Evolutionary conservation across 2,113 vertebrate genomes (phyloP).

Genomic region (Sciurus niger): DNA sequence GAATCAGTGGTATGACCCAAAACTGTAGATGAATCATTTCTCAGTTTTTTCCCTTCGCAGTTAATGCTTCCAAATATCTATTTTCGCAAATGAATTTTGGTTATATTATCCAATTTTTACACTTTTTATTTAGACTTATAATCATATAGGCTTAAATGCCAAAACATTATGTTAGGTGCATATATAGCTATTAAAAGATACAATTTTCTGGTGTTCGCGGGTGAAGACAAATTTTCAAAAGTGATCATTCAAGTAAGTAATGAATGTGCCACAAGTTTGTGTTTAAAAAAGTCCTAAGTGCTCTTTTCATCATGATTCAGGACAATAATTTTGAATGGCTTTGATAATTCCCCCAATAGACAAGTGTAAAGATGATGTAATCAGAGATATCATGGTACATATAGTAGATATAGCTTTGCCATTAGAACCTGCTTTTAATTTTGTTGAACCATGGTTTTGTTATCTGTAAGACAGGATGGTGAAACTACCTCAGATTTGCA

Average conservation of each 20-base stretch:
- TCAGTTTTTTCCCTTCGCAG: not conserved
- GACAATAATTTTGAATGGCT: not conserved
- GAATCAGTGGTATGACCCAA: not conserved
- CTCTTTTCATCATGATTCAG: not conserved
- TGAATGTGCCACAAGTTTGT: not conserved
- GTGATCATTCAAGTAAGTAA: conserved; percentile 13
- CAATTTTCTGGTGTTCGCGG: not conserved
- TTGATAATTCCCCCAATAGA: not conserved
- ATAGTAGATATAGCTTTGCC: not conserved
- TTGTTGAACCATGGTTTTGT: conserved; percentile 15
- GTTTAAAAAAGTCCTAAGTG: not conserved
- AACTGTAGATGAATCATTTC: not conserved
- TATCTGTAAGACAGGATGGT: conserved; percentile 28
- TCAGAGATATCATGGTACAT: not conserved
- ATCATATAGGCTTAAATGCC: not conserved
- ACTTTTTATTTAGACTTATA: not conserved
- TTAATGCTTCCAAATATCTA: not conserved
- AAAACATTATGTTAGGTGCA: not conserved
- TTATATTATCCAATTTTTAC: not conserved
- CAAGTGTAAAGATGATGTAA: not conserved
- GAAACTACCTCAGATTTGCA: not conserved
- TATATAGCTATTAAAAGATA: not conserved
- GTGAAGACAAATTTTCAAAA: conserved; percentile 42
- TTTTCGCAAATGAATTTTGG: conserved; percentile 29
- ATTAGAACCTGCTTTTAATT: not conserved